Evolutionary conservation across 2,888 invertebrate genomes (phyloP).

Genomic region (Shargacucullia verbasci): DNA sequence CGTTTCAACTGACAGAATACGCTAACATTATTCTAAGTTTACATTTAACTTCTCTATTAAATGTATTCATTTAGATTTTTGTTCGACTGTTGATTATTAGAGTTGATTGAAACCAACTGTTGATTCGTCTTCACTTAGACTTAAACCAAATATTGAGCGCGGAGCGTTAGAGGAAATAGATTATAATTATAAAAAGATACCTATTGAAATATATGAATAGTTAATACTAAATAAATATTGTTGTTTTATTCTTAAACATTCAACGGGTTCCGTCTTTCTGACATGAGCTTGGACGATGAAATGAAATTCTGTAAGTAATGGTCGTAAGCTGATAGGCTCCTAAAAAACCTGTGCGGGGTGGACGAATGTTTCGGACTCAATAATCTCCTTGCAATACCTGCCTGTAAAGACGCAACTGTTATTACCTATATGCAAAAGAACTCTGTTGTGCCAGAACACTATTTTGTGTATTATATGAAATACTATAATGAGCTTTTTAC

Average conservation of each 20-base stretch:
- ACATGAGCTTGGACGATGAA: not conserved
- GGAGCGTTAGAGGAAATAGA: conserved; percentile 86
- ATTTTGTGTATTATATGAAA: too few species aligned
- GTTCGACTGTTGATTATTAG: conserved; percentile 82
- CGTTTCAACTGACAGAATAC: conserved; percentile 72
- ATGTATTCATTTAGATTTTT: conserved; percentile 82
- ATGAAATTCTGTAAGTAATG: too few species aligned
- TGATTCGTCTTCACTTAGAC: conserved; percentile 86
- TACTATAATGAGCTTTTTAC: too few species aligned
- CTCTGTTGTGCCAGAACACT: too few species aligned
- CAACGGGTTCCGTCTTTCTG: too few species aligned
- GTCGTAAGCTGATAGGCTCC: too few species aligned
- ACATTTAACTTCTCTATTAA: conserved; percentile 78
- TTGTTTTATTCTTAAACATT: conserved; percentile 65
- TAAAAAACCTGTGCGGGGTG: too few species aligned
- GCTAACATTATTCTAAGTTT: conserved; percentile 79
- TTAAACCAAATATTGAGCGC: conserved; percentile 88
- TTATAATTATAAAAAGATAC: conserved; percentile 85
- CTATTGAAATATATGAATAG: conserved; percentile 88
- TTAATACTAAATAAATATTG: conserved; percentile 77
- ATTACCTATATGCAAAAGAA: too few species aligned
- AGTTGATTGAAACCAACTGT: conserved; percentile 79
- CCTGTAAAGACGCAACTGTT: too few species aligned
- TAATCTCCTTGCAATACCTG: too few species aligned
- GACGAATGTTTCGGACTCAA: too few species aligned